Evolutionary conservation across 2,888 invertebrate species (phyloP), one percentile per base, ranked within the genome.

Genomic region (Scaeva pyrastri): DNA sequence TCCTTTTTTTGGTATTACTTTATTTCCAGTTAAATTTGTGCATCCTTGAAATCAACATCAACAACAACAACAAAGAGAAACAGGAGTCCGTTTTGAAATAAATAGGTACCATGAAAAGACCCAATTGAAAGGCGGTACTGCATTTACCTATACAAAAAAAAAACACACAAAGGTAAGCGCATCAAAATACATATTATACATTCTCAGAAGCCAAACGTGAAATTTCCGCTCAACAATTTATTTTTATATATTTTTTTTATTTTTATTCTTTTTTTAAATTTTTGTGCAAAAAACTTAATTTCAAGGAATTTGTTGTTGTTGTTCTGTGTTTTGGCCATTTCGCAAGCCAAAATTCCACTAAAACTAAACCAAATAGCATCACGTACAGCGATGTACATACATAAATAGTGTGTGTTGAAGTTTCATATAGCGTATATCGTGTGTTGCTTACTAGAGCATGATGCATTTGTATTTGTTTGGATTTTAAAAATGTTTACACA

Each of bases 391-490:
- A n/a, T n/a, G n/a, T n/a, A n/a, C n/a, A n/a, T n/a, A n/a, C n/a
- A n/a, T n/a, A n/a, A n/a, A n/a, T n/a, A n/a, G n/a, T n/a, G n/a
- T n/a, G n/a, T n/a, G n/a, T n/a, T n/a, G n/a, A 43, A 52, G 21
- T 68, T 11, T 39, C 31, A 8, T 4, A 7, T 31, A 31, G n/a
- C n/a, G 66, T 50, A 43, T 60, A 14, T 50, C 56, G 7, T 48
- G 7, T 48, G 60, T 64, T 79, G 71, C 66, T 79, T 64, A 79
- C 71, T 72, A 79, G 84, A 79, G 52, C 80, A 68, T 68, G 80
- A 72, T 72, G 66, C 12, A 26, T 68, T 19, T 48, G 2, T 48
- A 11, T 48, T 16, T 31, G 11, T 36, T 5, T 43, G 6, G 10
- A 14, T 11, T 39, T 0, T 7, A n/a, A 26, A 21, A 23, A 12